phyloP scores from a whole-genome alignment of 2,797 vertebrate species.

The Percopsis omiscomaycus region DNA sequence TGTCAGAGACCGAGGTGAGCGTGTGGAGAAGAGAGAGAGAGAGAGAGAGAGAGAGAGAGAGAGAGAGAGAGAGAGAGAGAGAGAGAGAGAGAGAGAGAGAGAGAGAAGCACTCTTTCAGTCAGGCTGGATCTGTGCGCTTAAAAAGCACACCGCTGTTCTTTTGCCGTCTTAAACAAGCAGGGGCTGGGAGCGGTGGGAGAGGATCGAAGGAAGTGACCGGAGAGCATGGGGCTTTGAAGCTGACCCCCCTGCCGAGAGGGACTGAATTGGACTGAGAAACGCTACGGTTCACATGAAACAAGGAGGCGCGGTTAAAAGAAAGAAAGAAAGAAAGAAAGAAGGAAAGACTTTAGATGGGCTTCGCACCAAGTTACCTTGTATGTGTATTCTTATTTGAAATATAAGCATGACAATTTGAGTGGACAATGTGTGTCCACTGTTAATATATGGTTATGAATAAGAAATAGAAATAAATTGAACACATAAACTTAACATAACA shows the following conservation, averaged over 20 bases:
- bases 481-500: too few relatives aligned
- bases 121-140: slow-evolving; percentile 61
- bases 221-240: slow-evolving; percentile 68
- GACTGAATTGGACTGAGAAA: slow-evolving; percentile 65
- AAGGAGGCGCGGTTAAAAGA: slow-evolving; percentile 32
- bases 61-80: not conserved
- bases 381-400: slow-evolving; percentile 39
- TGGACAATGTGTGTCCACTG: not conserved
- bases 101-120: not conserved
- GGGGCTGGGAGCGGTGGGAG: slow-evolving; percentile 62
- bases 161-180: slow-evolving; percentile 73
- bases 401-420: slow-evolving; percentile 67
- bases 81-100: slow-evolving; percentile 1
- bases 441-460: too few relatives aligned
- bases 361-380: too few relatives aligned
- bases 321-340: slow-evolving; percentile 40
- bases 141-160: slow-evolving; percentile 69
- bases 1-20: slow-evolving; percentile 61
- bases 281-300: slow-evolving; percentile 48
- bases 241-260: slow-evolving; percentile 62
- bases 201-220: slow-evolving; percentile 64
- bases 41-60: slow-evolving; percentile 16
- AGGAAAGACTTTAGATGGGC: slow-evolving; percentile 2
- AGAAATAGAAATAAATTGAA: too few relatives aligned
- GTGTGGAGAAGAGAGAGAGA: slow-evolving; percentile 19